Evolutionary conservation across 2,888 invertebrate genomes (phyloP).

Genomic region (Cyclophora albipunctata): DNA sequence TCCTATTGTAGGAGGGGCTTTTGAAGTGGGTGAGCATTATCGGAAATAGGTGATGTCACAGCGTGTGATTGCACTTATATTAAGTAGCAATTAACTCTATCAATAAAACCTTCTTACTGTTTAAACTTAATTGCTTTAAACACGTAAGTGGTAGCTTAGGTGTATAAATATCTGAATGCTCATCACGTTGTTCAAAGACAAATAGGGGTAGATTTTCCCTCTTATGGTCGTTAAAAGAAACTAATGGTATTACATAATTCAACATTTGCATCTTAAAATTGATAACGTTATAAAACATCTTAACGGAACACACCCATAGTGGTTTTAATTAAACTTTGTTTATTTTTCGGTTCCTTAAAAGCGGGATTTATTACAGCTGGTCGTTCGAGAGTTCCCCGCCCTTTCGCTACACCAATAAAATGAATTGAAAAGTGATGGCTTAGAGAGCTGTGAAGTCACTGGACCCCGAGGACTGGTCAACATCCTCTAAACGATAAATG

Average conservation of each 20-base stretch:
- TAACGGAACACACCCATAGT: background rate
- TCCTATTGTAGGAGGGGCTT: conserved; percentile 14
- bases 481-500: conserved; percentile 8
- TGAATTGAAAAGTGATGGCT: background rate
- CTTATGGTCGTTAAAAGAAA: too few species aligned
- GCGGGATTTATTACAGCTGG: background rate
- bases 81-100: too few species aligned
- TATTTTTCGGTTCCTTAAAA: background rate
- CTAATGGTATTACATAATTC: too few species aligned
- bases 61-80: too few species aligned
- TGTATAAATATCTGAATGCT: background rate
- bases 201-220: too few species aligned
- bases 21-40: background rate
- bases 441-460: background rate
- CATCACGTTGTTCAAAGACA: too few species aligned
- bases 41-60: background rate
- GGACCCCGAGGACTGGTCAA: conserved; percentile 9
- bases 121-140: too few species aligned
- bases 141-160: background rate
- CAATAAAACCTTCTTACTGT: too few species aligned
- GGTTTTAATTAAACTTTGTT: background rate
- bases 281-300: too few species aligned
- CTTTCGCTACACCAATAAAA: conserved; percentile 2
- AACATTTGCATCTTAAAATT: too few species aligned
- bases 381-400: conserved; percentile 11